phyloP scores from a whole-genome alignment of 2,797 vertebrate species.

The Nothura maculosa region DNA sequence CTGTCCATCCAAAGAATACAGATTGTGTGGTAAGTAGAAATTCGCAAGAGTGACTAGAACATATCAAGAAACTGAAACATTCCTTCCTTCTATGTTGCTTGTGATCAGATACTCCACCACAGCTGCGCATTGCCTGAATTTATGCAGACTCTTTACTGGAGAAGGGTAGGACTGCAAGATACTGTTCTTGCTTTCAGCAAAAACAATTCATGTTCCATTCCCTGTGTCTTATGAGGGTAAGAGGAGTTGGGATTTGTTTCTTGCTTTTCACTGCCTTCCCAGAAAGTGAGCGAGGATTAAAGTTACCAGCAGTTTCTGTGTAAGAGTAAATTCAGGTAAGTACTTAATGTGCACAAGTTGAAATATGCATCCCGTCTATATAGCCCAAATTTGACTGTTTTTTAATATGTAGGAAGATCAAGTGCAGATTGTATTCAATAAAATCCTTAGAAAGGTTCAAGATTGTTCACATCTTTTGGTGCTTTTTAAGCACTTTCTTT shows the following conservation, averaged over 20 bases:
- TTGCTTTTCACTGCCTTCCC: not conserved
- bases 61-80: not conserved
- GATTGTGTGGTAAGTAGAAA: not conserved
- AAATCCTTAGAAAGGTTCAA: not conserved
- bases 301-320: not conserved
- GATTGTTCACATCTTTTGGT: not conserved
- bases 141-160: not conserved
- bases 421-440: not conserved
- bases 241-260: not conserved
- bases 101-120: not conserved
- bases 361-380: not conserved
- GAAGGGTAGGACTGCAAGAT: not conserved
- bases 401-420: not conserved
- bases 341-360: not conserved
- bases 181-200: not conserved
- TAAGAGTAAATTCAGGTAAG: not conserved
- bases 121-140: not conserved
- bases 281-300: not conserved
- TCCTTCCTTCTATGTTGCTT: not conserved
- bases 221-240: not conserved
- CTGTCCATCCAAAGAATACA: not conserved
- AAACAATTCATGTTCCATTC: not conserved
- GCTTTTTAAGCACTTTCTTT: not conserved
- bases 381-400: not conserved
- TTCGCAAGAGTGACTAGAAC: not conserved